phyloP scores from a whole-genome alignment of 2,888 invertebrate genomes.

The Hedya salicella region DNA sequence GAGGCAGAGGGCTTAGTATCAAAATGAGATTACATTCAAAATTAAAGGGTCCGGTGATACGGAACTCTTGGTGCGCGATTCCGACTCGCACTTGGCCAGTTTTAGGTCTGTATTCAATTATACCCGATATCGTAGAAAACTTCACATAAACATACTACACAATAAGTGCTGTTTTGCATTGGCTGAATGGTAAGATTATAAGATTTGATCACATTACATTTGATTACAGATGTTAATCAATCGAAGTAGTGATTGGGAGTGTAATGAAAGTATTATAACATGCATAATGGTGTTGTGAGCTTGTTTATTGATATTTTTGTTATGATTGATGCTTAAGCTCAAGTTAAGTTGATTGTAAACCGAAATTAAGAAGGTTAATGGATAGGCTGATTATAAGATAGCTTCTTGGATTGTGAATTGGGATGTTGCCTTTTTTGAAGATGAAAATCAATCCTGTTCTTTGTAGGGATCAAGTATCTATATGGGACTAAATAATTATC shows the following conservation, averaged over 20 bases:
- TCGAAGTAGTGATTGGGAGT: conserved; percentile 24
- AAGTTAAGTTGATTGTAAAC: conserved; percentile 10
- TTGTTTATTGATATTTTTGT: conserved; percentile 25
- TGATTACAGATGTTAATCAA: conserved; percentile 35
- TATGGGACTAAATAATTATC: too few species aligned
- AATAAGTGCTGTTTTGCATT: conserved; percentile 6
- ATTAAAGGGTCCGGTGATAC: too few species aligned
- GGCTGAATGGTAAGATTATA: conserved; percentile 14
- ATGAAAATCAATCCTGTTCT: too few species aligned
- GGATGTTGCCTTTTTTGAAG: too few species aligned
- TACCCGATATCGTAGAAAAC: too few species aligned
- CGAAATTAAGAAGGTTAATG: neutral
- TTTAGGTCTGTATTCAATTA: conserved; percentile 25
- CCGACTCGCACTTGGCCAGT: too few species aligned
- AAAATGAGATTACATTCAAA: too few species aligned
- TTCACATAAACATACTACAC: neutral
- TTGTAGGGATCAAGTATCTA: too few species aligned
- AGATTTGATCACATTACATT: conserved; percentile 34
- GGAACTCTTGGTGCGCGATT: too few species aligned
- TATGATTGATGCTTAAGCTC: conserved; percentile 24
- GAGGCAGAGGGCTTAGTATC: too few species aligned
- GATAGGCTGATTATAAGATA: neutral
- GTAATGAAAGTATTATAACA: conserved; percentile 34
- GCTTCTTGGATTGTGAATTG: neutral
- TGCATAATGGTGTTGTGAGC: conserved; percentile 15